Evolutionary conservation across 2,888 invertebrate genomes (phyloP).

Genomic region (Melanargia galathea): DNA sequence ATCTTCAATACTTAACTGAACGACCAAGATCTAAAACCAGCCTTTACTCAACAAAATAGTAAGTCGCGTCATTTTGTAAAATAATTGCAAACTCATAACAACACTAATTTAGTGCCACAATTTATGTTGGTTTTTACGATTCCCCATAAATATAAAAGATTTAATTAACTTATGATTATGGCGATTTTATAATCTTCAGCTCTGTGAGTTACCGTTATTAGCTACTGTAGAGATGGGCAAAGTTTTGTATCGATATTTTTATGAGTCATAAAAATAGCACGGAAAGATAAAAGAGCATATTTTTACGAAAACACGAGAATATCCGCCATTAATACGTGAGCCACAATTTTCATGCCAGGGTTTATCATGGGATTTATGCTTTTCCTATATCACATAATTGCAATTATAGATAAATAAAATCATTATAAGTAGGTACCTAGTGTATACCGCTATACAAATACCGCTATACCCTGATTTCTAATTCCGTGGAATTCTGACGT

Average conservation of each 20-base stretch:
- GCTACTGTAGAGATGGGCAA: conserved; percentile 47
- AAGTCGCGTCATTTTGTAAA: conserved; percentile 19
- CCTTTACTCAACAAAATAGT: background rate
- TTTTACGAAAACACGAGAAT: background rate
- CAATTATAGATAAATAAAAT: no score
- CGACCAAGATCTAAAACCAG: background rate
- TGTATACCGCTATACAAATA: no score
- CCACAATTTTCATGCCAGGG: background rate
- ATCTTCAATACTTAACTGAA: no score
- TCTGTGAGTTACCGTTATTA: conserved; percentile 56
- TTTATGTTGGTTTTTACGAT: conserved; percentile 67
- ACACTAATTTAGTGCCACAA: conserved; percentile 56
- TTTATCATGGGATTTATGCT: background rate
- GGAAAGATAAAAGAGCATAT: background rate
- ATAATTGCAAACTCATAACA: conserved; percentile 28
- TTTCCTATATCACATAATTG: background rate
- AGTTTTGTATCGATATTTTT: conserved; percentile 28
- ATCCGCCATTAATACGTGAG: background rate
- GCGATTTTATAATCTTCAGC: conserved; percentile 67
- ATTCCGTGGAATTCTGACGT: no score
- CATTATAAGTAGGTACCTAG: no score
- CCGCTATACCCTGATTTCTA: no score
- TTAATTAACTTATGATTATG: conserved; percentile 81
- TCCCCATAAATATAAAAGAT: conserved; percentile 74
- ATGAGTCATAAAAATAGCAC: conserved; percentile 5